These are phyloP conservation scores for Heliangelus exortis DNA, from an alignment of 2,797 vertebrate genomes.

Conservation along the genomic window DNA sequence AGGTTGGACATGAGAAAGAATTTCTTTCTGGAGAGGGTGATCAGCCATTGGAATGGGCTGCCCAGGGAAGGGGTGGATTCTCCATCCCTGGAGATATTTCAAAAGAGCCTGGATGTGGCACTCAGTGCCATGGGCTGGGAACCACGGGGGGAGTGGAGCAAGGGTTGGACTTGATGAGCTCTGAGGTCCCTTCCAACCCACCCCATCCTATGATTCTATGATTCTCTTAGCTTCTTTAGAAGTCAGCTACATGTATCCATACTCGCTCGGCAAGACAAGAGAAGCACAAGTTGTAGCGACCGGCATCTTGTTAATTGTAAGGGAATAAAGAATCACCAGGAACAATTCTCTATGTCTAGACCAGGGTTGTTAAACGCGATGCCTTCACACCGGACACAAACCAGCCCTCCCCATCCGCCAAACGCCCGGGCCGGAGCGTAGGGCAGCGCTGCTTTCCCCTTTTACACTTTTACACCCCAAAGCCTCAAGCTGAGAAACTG, in stretches of 20 bases:
- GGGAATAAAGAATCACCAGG: accelerated
- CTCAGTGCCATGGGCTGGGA: too few relatives aligned
- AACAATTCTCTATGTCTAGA: accelerated
- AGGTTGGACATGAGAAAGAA: too few relatives aligned
- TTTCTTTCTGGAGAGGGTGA: too few relatives aligned
- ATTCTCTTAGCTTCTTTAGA: not conserved
- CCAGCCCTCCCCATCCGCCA: accelerated
- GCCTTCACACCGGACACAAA: not conserved
- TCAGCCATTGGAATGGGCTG: too few relatives aligned
- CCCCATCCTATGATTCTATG: too few relatives aligned
- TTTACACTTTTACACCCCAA: not conserved
- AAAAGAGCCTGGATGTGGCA: too few relatives aligned
- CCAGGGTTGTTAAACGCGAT: accelerated
- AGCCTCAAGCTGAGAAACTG: accelerated
- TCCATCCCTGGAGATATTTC: too few relatives aligned
- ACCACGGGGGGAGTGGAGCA: too few relatives aligned
- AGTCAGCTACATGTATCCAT: accelerated
- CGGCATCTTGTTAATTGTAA: too few relatives aligned
- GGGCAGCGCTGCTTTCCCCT: accelerated
- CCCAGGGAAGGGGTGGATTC: too few relatives aligned
- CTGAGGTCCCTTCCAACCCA: too few relatives aligned
- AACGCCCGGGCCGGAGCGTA: accelerated
- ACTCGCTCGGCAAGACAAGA: not conserved
- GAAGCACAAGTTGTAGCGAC: accelerated
- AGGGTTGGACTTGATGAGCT: too few relatives aligned